Evolutionary conservation across 2,888 invertebrate genomes (phyloP), one percentile per base, ranked within the genome.

Genomic region (Spodoptera exigua): DNA sequence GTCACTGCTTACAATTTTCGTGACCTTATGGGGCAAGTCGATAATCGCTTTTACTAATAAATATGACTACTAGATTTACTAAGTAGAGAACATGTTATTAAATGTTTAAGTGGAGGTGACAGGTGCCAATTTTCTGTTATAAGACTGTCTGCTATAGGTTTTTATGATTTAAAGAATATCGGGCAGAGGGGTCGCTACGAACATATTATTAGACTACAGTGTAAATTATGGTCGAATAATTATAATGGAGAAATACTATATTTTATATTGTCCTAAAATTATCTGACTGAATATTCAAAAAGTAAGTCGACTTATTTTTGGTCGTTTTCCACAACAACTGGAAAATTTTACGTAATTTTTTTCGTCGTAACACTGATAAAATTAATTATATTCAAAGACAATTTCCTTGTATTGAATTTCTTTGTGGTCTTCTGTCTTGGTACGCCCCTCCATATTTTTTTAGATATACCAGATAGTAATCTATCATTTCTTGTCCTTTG

Each of bases 1-100:
- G 87, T 86, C 87, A 83, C 83, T 81, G 86, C 86, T 88, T 88
- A 86, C 87, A 87, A 87, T 90, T 90, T 89, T 89, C 89, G 86
- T 88, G 87, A 90, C 89, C 89, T 88, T 89, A 88, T 83, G 81
- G 81, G 84, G 81, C 81, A 83, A 84, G 87, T 88, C 86, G 85
- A 89, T 91, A 89, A 87, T 84, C 79, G 81, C 73, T 81, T 81
- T 82, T 78, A 81, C 75, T 81, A 77, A 73, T 77, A 76, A 79
- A 78, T 79, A 74, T 76, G 64, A 78, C 73, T 70, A 73, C 75
- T 76, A 72, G 68, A 72, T 73, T 78, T 57, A 46, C 45, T 74
- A 57, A 71, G 52, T 60, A 35, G 52, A 60, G 41, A 59, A 65
- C 55, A 64, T 71, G 60, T 78, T 54, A 52, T 70, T 62, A 51